These are phyloP conservation scores for Autographa pulchrina DNA, from an alignment of 2,888 invertebrate genomes.

Conservation along the genomic window DNA sequence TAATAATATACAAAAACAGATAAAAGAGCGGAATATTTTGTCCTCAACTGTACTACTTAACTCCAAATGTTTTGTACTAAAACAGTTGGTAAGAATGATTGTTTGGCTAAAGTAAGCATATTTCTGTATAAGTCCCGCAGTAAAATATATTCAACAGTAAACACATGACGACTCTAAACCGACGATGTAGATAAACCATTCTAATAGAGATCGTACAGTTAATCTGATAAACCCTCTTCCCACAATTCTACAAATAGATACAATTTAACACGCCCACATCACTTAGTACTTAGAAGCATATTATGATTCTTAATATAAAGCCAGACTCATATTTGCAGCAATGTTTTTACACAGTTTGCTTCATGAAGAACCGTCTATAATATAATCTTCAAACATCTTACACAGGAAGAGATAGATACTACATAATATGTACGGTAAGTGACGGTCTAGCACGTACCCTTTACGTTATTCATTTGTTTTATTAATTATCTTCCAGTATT, in stretches of 20 bases:
- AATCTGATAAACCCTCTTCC: constrained; percentile 1
- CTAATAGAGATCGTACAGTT: not conserved
- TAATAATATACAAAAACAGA: too few species aligned
- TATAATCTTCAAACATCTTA: not conserved
- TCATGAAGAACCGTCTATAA: not conserved
- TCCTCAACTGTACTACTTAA: too few species aligned
- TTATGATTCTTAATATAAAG: constrained; percentile 4
- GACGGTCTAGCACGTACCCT: not conserved
- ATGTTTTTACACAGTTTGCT: not conserved
- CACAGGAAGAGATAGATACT: not conserved
- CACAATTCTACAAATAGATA: constrained; percentile 4
- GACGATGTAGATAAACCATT: not conserved
- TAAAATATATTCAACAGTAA: not conserved
- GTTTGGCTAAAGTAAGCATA: too few species aligned
- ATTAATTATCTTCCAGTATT: not conserved
- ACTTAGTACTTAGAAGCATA: not conserved
- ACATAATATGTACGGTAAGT: too few species aligned
- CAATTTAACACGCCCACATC: constrained; percentile 4
- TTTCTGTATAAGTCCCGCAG: not conserved
- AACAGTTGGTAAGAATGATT: too few species aligned
- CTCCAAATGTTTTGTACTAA: too few species aligned
- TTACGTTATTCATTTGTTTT: constrained; percentile 10
- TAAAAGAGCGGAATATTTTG: too few species aligned
- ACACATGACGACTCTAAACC: not conserved
- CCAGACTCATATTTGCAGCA: not conserved